phyloP scores from a whole-genome alignment of 2,888 invertebrate species.

The Chouioia cunea region DNA sequence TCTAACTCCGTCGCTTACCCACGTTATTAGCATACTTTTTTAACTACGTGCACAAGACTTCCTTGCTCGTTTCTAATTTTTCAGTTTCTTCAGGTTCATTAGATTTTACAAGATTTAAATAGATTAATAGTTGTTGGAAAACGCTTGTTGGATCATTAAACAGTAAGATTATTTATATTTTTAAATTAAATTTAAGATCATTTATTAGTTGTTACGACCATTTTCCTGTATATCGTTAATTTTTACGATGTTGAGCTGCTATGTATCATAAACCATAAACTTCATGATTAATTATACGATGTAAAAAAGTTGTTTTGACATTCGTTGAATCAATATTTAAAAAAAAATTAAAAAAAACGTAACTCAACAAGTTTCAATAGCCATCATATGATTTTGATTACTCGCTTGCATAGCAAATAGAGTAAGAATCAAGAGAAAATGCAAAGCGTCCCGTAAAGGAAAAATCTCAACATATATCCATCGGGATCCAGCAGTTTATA shows the following conservation, averaged over 20 bases:
- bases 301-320: neutral
- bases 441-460: neutral
- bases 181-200: neutral
- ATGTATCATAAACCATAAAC: too few relatives aligned
- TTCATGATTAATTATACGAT: too few relatives aligned
- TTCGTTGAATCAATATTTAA: neutral
- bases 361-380: too few relatives aligned
- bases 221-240: too few relatives aligned
- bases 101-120: conserved; percentile 19
- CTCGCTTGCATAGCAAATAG: neutral
- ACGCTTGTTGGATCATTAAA: too few relatives aligned
- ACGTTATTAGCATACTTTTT: conserved; percentile 35
- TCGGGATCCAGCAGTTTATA: conserved; percentile 43
- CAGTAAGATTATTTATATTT: too few relatives aligned
- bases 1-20: conserved; percentile 20
- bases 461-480: conserved; percentile 15
- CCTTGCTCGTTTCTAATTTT: too few relatives aligned
- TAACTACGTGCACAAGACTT: neutral
- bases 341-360: neutral
- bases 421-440: neutral
- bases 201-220: too few relatives aligned
- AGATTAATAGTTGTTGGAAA: neutral
- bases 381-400: too few relatives aligned
- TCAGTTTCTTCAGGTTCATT: conserved; percentile 24
- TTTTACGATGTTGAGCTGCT: too few relatives aligned